phyloP scores from a whole-genome alignment of 2,113 vertebrate genomes.

The Stercorarius parasiticus region DNA sequence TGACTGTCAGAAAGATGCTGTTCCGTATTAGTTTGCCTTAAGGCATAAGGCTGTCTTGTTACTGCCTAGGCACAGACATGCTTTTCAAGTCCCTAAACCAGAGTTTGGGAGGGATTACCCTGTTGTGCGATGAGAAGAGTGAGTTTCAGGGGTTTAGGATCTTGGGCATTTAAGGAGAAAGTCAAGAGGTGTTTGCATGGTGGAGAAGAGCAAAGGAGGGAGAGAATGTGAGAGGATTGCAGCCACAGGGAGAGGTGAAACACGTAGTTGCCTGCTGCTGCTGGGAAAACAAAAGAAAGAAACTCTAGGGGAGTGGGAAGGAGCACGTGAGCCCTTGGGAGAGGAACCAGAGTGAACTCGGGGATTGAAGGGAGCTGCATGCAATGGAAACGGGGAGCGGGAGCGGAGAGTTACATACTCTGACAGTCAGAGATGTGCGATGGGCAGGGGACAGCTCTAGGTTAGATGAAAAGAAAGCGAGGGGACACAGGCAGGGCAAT shows the following conservation, averaged over 20 bases:
- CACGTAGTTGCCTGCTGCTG: neutral
- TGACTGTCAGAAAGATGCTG: neutral
- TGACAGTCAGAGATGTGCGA: neutral
- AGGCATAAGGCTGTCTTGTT: neutral
- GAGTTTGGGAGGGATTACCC: neutral
- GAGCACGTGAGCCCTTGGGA: neutral
- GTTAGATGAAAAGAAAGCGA: neutral
- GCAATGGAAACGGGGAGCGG: neutral
- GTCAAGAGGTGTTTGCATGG: neutral
- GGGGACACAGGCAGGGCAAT: neutral
- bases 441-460: neutral
- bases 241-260: neutral
- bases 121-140: neutral
- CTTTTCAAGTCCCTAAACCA: neutral
- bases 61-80: neutral
- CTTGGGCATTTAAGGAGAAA: neutral
- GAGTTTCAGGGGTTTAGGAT: neutral
- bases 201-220: neutral
- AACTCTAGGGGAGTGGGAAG: neutral
- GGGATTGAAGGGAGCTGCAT: neutral
- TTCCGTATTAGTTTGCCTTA: neutral
- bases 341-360: neutral
- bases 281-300: neutral
- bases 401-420: fast-evolving
- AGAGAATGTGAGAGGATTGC: neutral